Evolutionary conservation across 1,140 invertebrate genomes (phyloP).

Genomic region (Orchesella cincta): DNA sequence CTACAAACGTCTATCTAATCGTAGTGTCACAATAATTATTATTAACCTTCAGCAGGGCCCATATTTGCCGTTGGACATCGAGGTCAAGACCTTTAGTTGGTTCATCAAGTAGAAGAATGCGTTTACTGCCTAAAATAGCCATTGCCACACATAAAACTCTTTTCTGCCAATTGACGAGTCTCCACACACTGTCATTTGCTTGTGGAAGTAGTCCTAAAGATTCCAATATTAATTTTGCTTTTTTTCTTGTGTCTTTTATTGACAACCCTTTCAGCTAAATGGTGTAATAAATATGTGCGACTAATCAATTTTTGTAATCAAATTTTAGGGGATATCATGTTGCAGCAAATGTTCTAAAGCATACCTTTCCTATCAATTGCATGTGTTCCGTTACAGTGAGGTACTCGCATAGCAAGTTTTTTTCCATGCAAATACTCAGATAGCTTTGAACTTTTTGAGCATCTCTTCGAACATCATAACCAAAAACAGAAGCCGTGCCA

Average conservation of each 20-base stretch:
- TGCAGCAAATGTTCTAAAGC: too few relatives aligned
- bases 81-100: conserved; percentile 27
- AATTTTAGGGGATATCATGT: too few relatives aligned
- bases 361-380: conserved; percentile 27
- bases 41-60: conserved; percentile 17
- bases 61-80: conserved; percentile 26
- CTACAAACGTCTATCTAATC: neutral
- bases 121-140: conserved; percentile 35
- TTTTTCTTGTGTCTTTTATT: neutral
- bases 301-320: too few relatives aligned
- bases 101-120: conserved; percentile 30
- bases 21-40: neutral
- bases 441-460: conserved; percentile 12
- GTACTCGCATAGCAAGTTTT: conserved; percentile 4
- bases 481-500: conserved; percentile 19
- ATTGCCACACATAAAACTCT: conserved; percentile 35
- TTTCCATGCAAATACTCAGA: conserved; percentile 17
- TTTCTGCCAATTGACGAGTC: conserved; percentile 21
- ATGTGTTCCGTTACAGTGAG: conserved; percentile 36
- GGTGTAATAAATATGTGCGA: too few relatives aligned
- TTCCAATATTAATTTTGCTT: conserved; percentile 22
- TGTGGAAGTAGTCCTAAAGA: conserved; percentile 10
- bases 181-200: neutral
- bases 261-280: conserved; percentile 17
- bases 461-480: conserved; percentile 21